Conservation (phyloP, 2,113 vertebrate genomes). For the Thymallus thymallus region DNA sequence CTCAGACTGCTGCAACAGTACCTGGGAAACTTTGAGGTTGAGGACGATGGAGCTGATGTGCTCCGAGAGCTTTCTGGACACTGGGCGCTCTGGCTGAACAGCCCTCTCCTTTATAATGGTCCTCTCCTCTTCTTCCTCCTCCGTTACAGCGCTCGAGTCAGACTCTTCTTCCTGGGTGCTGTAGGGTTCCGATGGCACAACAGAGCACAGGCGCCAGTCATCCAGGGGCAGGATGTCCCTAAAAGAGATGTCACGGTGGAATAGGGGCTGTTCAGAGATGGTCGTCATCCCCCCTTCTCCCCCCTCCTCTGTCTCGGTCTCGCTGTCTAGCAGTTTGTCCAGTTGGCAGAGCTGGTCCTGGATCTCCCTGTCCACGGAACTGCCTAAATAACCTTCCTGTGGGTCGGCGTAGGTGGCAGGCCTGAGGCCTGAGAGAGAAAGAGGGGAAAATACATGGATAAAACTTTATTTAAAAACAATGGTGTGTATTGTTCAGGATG, state of each 20-base stretch:
- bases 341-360: conserved; percentile 18
- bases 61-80: conserved; percentile 2
- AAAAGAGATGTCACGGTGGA: conserved; percentile 4
- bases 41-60: conserved; percentile 45
- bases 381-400: not conserved
- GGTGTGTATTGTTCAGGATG: not conserved
- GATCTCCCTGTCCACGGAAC: conserved; percentile 18
- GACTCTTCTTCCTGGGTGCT: conserved; percentile 2
- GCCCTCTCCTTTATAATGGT: not conserved
- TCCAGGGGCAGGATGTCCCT: conserved; percentile 22
- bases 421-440: not conserved
- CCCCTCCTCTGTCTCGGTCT: conserved; percentile 1
- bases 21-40: conserved; percentile 58
- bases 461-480: too few relatives aligned
- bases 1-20: conserved; percentile 51
- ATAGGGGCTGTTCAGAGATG: not conserved
- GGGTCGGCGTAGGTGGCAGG: not conserved
- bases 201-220: conserved; percentile 13
- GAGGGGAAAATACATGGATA: too few relatives aligned
- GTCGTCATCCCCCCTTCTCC: not conserved
- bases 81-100: not conserved
- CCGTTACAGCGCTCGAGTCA: not conserved
- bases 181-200: not conserved
- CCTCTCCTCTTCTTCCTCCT: not conserved
- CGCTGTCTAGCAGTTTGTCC: conserved; percentile 26